Conservation (phyloP, 2,888 invertebrate species). For the Ornithoptera alexandrae region DNA sequence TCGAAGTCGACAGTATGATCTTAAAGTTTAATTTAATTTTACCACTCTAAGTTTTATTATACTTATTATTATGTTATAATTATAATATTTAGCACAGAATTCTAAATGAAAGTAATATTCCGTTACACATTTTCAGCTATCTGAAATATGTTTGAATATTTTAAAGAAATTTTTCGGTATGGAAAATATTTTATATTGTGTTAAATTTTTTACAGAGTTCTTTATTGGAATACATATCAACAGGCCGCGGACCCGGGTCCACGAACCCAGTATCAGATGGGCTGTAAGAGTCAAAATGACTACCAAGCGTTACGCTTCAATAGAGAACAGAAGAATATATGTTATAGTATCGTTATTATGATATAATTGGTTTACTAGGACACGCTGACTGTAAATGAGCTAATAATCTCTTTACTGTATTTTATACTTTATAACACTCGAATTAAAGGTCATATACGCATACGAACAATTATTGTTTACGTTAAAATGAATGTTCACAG, state of each 20-base stretch:
- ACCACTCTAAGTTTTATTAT: no score
- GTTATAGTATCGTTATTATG: slow-evolving; percentile 10
- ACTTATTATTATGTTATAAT: no score
- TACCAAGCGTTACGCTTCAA: no score
- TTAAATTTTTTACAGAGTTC: background rate
- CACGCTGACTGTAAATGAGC: slow-evolving; percentile 44
- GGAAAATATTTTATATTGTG: background rate
- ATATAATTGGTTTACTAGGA: slow-evolving; percentile 54
- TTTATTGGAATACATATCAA: background rate
- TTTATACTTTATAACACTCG: slow-evolving; percentile 21
- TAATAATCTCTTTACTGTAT: slow-evolving; percentile 32
- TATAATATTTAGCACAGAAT: background rate
- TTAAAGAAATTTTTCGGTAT: background rate
- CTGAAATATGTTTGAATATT: no score
- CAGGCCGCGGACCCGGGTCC: no score
- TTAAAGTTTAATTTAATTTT: no score
- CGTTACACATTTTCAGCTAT: background rate
- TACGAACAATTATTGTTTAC: slow-evolving; percentile 8
- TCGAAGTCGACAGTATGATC: no score
- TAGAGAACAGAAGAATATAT: background rate
- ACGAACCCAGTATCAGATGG: no score
- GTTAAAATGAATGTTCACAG: slow-evolving; percentile 33
- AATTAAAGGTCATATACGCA: slow-evolving; percentile 22
- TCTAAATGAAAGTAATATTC: background rate
- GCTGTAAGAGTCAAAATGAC: no score